A percentile compares a stretch with the other conserved stretches of the same genome.
These are phyloP conservation scores for Trachelus stipa DNA, from an alignment of 2,888 invertebrate species.

Conservation along the genomic window DNA sequence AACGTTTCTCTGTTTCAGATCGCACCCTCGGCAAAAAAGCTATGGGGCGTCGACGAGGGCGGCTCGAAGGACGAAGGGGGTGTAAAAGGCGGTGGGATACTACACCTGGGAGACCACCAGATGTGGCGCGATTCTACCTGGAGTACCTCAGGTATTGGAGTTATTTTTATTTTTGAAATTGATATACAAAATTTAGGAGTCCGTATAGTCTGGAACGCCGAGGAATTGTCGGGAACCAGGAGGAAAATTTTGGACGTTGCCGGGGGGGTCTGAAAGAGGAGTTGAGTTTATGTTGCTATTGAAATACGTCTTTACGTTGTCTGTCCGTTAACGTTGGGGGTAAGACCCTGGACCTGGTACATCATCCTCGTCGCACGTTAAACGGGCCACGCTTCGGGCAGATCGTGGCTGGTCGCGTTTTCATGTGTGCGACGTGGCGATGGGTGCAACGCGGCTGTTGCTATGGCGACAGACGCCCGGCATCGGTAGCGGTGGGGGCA, in stretches of 20 bases:
- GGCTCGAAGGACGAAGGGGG: slow-evolving; percentile 75
- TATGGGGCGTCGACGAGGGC: slow-evolving; percentile 80
- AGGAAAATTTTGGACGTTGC: too few relatives aligned
- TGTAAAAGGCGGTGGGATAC: slow-evolving; percentile 79
- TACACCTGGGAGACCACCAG: slow-evolving; percentile 82
- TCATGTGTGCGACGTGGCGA: slow-evolving; percentile 43
- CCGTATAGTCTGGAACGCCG: too few relatives aligned
- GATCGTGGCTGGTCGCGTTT: slow-evolving; percentile 15
- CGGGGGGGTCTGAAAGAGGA: too few relatives aligned
- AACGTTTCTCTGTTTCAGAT: slow-evolving; percentile 73
- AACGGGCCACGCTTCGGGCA: too few relatives aligned
- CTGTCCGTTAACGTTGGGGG: neutral
- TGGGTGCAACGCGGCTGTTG: slow-evolving; percentile 67
- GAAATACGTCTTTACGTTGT: slow-evolving; percentile 4
- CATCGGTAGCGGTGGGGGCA: slow-evolving; percentile 66
- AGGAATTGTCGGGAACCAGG: too few relatives aligned
- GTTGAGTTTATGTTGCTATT: neutral
- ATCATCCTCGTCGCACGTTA: slow-evolving; percentile 10
- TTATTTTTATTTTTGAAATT: slow-evolving; percentile 16
- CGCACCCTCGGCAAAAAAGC: slow-evolving; percentile 92
- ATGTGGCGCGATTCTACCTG: slow-evolving; percentile 95
- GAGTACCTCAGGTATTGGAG: slow-evolving; percentile 84
- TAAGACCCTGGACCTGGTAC: too few relatives aligned
- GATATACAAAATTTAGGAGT: too few relatives aligned
- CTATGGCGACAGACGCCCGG: slow-evolving; percentile 69